These are phyloP conservation scores for Patiria miniata DNA, from an alignment of 35 echinoderm and acorn worm species.

Conservation along the genomic window DNA sequence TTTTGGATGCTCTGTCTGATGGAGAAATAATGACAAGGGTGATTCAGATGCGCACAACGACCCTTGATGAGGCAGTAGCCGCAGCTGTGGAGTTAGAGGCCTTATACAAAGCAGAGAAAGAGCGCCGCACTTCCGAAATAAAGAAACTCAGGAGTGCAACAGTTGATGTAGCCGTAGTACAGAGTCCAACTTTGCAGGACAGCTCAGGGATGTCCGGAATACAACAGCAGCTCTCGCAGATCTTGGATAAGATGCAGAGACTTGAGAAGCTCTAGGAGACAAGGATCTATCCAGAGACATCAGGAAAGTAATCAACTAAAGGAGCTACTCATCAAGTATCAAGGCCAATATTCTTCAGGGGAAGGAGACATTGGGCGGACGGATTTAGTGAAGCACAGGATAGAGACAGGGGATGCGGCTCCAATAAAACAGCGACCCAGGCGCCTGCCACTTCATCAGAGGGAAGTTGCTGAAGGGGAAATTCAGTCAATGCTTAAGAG, in stretches of 20 bases:
- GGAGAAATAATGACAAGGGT: neutral
- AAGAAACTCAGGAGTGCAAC: neutral
- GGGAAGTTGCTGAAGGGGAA: no score
- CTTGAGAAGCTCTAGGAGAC: no score
- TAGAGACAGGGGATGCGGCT: slow-evolving; percentile 39
- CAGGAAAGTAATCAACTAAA: no score
- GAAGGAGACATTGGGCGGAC: slow-evolving; percentile 10
- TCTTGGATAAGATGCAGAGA: neutral
- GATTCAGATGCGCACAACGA: neutral
- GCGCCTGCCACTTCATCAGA: no score
- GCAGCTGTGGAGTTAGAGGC: no score
- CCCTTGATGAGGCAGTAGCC: neutral
- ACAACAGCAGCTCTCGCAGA: neutral
- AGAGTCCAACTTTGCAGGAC: neutral
- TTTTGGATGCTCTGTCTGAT: no score
- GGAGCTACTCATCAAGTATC: no score
- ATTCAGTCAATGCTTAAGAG: no score
- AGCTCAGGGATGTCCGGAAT: neutral
- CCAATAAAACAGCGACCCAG: slow-evolving; percentile 41
- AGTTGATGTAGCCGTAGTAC: neutral
- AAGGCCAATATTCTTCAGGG: neutral
- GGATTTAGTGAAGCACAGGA: slow-evolving; percentile 41
- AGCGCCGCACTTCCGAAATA: neutral
- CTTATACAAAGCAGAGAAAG: no score
- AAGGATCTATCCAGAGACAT: no score